Base-by-base conservation (phyloP, 2,888 invertebrate species). In the Orgyia antiqua region DNA sequence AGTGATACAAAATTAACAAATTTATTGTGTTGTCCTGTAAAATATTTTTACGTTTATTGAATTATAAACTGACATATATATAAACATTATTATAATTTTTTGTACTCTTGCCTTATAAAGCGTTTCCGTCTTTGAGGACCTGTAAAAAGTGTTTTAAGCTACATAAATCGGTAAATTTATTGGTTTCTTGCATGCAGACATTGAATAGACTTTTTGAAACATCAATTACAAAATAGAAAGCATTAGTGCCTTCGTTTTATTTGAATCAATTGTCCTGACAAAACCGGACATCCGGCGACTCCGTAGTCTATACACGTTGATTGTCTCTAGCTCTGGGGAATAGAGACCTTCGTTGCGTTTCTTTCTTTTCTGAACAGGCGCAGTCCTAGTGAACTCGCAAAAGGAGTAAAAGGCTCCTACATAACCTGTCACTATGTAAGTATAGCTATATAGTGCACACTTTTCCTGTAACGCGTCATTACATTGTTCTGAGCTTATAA, bases 331-430 rank as follows among this genome's bases (percentile, higher is more conserved):
- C 70, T 66, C 71, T 62, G 68, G 68, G 75, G 75, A 80, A 83
- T 78, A 83, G 83, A 83, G 75, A 77, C 65, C 74, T 71, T 60
- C 70, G 75, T 71, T 69, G 71, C 77, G 78, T 82, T 82, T 83
- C 84, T 83, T 82, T 83, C 82, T 82, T 82, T 84, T 82, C 82
- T 73, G 82, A 80, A 83, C 83, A 84, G 78, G 84, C 84, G 86
- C 86, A 86, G 86, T 87, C 77, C 79, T 73, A 74, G 82, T 68
- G 70, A 82, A 83, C 78, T 70, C 80, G 84, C 79, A 79, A 82
- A 83, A 87, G 87, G 87, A 87, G 87, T 87, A 80, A 82, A 84
- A 83, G 83, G 84, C 87, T 87, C 87, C 87, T 87, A 83, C 83
- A 75, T 86, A 87, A 87, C 87, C 87, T 86, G 87, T 87, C 72